phyloP scores from a whole-genome alignment of 2,797 vertebrate species.

The Pipistrellus pipistrellus region DNA sequence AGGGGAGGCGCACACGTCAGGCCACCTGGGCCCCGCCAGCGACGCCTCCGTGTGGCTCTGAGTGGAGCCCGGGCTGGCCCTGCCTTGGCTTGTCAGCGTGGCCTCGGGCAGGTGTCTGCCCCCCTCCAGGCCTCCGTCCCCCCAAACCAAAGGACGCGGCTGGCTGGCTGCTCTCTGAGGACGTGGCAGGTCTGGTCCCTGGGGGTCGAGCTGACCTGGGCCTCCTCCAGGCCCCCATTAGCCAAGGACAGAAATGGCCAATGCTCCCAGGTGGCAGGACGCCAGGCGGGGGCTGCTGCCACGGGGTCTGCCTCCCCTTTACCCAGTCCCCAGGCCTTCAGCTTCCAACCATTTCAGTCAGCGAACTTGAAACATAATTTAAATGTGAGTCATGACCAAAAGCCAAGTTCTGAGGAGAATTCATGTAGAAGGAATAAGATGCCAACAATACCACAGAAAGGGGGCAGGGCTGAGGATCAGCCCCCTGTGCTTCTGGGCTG shows the following conservation, averaged over 20 bases:
- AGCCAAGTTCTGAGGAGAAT: neutral
- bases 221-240: neutral
- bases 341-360: neutral
- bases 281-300: neutral
- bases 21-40: neutral
- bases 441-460: neutral
- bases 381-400: neutral
- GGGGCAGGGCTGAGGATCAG: neutral
- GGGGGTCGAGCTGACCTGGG: neutral
- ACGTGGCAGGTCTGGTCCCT: neutral
- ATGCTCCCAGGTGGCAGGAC: neutral
- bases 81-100: neutral
- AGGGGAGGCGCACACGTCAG: slow-evolving; percentile 29
- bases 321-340: neutral
- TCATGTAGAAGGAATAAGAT: neutral
- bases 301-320: neutral
- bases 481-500: neutral
- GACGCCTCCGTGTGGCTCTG: fast-evolving
- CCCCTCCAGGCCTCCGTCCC: no score
- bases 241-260: neutral
- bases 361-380: neutral
- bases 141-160: neutral
- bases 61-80: neutral
- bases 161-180: neutral
- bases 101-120: neutral